Evolutionary conservation across 2,888 invertebrate genomes (phyloP).

Genomic region (Noctua pronuba): DNA sequence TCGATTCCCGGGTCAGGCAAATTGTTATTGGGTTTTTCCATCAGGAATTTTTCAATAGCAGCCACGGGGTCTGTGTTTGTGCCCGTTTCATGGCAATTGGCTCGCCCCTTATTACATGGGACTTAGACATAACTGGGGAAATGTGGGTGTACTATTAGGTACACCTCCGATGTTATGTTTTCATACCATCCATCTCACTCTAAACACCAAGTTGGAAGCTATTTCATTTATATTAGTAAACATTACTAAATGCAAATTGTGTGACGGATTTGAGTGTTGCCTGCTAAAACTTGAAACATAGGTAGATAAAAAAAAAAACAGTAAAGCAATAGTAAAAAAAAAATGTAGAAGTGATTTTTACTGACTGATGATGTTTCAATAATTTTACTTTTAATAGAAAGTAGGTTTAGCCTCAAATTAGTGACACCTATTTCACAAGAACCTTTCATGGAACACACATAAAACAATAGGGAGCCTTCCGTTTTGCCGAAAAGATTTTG

Average conservation of each 20-base stretch:
- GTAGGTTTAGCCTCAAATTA: neutral
- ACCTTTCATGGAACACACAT: constrained; percentile 2
- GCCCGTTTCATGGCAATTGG: no score
- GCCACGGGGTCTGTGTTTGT: no score
- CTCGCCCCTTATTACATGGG: no score
- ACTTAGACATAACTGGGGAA: no score
- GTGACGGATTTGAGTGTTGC: neutral
- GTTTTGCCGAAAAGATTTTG: no score
- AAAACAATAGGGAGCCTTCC: constrained; percentile 32
- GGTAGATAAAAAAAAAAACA: neutral
- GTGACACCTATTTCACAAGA: neutral
- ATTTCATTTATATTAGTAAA: neutral
- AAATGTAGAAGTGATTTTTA: neutral
- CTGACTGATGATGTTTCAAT: neutral
- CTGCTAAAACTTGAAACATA: neutral
- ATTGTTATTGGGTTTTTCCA: no score
- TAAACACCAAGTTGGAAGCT: neutral
- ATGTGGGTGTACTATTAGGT: no score
- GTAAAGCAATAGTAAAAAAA: neutral
- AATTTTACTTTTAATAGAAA: neutral
- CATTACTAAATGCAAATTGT: neutral
- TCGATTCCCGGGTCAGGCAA: no score
- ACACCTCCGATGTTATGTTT: neutral
- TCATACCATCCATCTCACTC: neutral
- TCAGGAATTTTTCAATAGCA: no score